Conservation (phyloP, 2,113 vertebrate genomes). For the Epinephelus fuscoguttatus region DNA sequence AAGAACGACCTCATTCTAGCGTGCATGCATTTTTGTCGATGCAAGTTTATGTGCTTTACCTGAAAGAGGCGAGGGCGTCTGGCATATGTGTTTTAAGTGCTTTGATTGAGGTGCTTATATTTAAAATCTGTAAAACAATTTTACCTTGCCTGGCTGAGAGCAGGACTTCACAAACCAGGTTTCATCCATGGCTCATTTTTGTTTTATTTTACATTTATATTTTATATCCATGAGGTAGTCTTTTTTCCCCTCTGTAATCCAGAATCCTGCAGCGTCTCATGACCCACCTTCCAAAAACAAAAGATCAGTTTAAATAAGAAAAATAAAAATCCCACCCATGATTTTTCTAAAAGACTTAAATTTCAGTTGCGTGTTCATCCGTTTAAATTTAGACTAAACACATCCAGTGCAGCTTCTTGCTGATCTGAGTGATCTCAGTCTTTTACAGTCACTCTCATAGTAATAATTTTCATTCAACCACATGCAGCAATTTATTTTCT, state of each 20-base stretch:
- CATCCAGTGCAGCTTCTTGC: neutral
- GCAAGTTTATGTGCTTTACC: neutral
- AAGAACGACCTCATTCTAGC: neutral
- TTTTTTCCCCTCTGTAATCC: neutral
- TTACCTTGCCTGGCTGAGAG: neutral
- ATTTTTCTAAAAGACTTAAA: neutral
- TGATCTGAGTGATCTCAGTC: neutral
- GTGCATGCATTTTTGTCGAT: neutral
- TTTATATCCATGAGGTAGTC: neutral
- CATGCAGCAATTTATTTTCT: neutral
- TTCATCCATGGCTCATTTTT: neutral
- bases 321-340: neutral
- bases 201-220: neutral
- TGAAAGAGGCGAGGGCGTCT: neutral
- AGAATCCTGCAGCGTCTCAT: neutral
- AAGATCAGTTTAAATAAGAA: neutral
- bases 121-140: constrained; percentile 5
- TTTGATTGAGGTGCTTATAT: neutral
- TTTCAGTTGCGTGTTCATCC: neutral
- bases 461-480: neutral
- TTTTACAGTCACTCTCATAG: neutral
- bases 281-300: neutral
- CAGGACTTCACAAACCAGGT: neutral
- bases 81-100: neutral
- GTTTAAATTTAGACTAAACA: neutral